A percentile compares a stretch with the other conserved stretches of the same genome.
phyloP scores from a whole-genome alignment of 2,888 invertebrate genomes.

The Trichacis sp. region DNA sequence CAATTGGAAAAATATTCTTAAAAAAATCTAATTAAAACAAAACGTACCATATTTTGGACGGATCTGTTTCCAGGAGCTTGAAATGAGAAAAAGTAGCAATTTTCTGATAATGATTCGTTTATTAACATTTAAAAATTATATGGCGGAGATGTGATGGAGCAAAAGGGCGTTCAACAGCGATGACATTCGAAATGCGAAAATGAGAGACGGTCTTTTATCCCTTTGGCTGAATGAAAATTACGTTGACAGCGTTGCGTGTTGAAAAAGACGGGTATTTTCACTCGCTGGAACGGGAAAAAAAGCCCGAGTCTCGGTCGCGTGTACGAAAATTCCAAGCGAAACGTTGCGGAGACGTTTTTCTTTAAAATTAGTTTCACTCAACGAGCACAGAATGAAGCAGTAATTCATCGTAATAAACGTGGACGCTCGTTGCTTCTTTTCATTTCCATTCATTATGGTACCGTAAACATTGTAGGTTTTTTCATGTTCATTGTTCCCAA shows the following conservation, averaged over 20 bases:
- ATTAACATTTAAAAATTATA: constrained; percentile 59
- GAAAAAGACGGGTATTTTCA: not conserved
- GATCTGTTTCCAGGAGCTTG: too few relatives aligned
- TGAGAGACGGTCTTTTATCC: not conserved
- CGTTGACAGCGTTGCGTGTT: not conserved
- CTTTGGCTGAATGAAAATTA: not conserved
- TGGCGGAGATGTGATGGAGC: constrained; percentile 56
- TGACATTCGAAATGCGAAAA: not conserved
- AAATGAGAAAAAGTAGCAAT: too few relatives aligned
- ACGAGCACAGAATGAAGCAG: constrained; percentile 53
- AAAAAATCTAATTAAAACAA: too few relatives aligned
- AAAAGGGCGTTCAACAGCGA: not conserved
- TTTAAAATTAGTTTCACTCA: constrained; percentile 54
- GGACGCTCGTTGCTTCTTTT: constrained; percentile 10
- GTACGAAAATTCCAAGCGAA: not conserved
- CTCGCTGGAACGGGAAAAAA: not conserved
- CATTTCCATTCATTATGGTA: constrained; percentile 5
- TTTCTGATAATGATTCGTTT: constrained; percentile 57
- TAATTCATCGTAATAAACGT: constrained; percentile 11
- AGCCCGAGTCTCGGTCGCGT: not conserved
- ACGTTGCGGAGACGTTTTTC: constrained; percentile 22
- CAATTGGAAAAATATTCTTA: too few relatives aligned
- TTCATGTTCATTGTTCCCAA: constrained; percentile 1
- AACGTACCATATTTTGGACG: too few relatives aligned
- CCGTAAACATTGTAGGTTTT: constrained; percentile 2